These are phyloP conservation scores for Phacellophora camtschatica DNA, from an alignment of 30 jellyfish, hydroid and myxozoan species.

Conservation along the genomic window DNA sequence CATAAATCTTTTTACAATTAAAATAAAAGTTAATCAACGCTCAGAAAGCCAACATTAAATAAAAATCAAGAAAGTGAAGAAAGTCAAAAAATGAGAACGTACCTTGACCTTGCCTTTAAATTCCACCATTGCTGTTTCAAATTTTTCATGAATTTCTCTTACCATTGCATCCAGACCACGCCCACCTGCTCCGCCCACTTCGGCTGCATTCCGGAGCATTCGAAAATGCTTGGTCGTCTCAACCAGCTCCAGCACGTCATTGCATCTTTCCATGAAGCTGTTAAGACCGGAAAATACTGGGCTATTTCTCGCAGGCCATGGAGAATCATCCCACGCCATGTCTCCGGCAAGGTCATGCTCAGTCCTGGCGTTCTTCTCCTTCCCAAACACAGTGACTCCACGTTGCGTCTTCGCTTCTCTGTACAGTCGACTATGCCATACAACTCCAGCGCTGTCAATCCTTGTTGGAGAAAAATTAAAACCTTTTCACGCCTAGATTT, in stretches of 20 bases:
- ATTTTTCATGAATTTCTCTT: slow-evolving; percentile 59
- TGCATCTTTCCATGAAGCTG: slow-evolving; percentile 81
- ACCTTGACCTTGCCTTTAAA: slow-evolving; percentile 71
- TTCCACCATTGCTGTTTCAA: slow-evolving; percentile 48
- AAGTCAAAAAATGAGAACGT: no score
- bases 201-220: slow-evolving; percentile 63
- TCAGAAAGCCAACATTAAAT: not conserved
- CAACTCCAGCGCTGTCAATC: slow-evolving; percentile 59
- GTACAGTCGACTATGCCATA: slow-evolving; percentile 79
- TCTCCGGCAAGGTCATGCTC: slow-evolving; percentile 16
- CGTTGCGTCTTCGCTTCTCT: slow-evolving; percentile 65
- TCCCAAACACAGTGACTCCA: slow-evolving; percentile 56
- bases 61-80: no score
- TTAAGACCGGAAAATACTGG: slow-evolving; percentile 60
- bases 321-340: slow-evolving; percentile 70
- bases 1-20: not conserved
- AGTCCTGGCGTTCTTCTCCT: slow-evolving; percentile 33
- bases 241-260: slow-evolving; percentile 76
- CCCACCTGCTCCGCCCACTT: slow-evolving; percentile 82
- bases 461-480: no score
- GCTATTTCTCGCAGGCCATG: slow-evolving; percentile 85
- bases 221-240: slow-evolving; percentile 71
- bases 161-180: slow-evolving; percentile 72
- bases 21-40: not conserved
- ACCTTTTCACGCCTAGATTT: no score